Conservation (phyloP, 2,888 invertebrate genomes). For the Phasia obesa region DNA sequence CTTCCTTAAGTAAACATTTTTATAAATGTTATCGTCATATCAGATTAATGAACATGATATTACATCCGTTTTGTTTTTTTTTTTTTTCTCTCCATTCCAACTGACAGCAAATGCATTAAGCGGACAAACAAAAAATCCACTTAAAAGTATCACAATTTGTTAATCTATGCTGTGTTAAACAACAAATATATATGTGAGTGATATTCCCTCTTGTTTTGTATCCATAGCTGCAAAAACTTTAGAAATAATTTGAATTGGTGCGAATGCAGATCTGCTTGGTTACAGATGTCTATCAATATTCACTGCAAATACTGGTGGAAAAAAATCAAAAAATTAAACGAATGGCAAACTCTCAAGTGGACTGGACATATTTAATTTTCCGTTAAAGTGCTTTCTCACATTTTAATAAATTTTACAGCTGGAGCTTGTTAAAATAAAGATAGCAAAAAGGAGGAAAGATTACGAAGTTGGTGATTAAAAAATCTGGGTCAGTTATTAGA, state of each 20-base stretch:
- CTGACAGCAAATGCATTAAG: slow-evolving; percentile 46
- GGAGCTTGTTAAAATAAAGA: slow-evolving; percentile 32
- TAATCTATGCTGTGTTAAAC: slow-evolving; percentile 48
- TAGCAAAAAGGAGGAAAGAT: neutral
- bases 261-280: slow-evolving; percentile 33
- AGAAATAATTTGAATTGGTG: slow-evolving; percentile 1
- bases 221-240: slow-evolving; percentile 36
- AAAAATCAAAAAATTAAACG: slow-evolving; percentile 29
- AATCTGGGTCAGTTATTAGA: slow-evolving; percentile 59
- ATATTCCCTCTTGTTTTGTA: slow-evolving; percentile 55
- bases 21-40: slow-evolving; percentile 69
- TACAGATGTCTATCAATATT: slow-evolving; percentile 70
- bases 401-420: slow-evolving; percentile 59
- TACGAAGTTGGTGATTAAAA: neutral
- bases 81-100: slow-evolving; percentile 47
- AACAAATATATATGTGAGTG: slow-evolving; percentile 42
- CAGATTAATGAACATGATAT: slow-evolving; percentile 73
- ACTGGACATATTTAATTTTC: slow-evolving; percentile 49
- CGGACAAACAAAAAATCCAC: slow-evolving; percentile 35
- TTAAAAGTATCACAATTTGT: slow-evolving; percentile 61
- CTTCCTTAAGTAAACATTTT: slow-evolving; percentile 60
- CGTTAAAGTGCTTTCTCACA: slow-evolving; percentile 56
- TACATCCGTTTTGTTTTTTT: slow-evolving; percentile 69
- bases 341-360: slow-evolving; percentile 45
- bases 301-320: slow-evolving; percentile 51